phyloP scores from a whole-genome alignment of 2,113 vertebrate species.

The Xenus cinereus region DNA sequence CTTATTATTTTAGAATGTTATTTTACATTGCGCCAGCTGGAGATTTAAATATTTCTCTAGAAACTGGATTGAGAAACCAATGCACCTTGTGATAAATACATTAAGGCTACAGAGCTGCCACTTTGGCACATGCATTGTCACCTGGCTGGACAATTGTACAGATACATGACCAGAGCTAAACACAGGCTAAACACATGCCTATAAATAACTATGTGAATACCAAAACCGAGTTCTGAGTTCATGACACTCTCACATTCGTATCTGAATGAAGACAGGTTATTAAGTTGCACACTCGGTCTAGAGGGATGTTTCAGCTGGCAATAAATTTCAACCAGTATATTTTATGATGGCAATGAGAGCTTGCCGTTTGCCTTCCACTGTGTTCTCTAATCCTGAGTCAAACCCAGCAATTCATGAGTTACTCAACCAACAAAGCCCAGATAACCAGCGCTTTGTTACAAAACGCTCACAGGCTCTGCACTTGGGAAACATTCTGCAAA shows the following conservation, averaged over 20 bases:
- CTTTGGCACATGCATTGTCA: neutral
- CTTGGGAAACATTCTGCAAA: neutral
- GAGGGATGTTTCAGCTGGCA: neutral
- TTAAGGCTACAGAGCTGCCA: conserved; percentile 15
- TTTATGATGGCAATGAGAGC: neutral
- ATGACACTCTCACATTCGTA: neutral
- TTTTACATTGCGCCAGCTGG: neutral
- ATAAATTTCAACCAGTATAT: neutral
- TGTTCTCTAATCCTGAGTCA: neutral
- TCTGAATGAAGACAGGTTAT: neutral
- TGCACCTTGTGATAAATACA: conserved; percentile 33
- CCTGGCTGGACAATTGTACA: neutral
- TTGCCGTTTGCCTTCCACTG: neutral
- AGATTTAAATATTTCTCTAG: conserved; percentile 36
- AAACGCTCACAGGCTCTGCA: neutral
- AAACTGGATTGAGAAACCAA: conserved; percentile 7
- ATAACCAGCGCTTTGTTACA: neutral
- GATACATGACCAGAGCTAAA: neutral
- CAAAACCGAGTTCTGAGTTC: neutral
- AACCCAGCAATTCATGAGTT: neutral
- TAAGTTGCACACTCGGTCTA: neutral
- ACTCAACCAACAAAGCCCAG: neutral
- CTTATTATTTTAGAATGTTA: conserved; percentile 27
- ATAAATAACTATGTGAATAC: neutral
- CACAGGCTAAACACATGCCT: neutral